Evolutionary conservation across 2,888 invertebrate species (phyloP).

Genomic region (Meiosimyza platycephala): DNA sequence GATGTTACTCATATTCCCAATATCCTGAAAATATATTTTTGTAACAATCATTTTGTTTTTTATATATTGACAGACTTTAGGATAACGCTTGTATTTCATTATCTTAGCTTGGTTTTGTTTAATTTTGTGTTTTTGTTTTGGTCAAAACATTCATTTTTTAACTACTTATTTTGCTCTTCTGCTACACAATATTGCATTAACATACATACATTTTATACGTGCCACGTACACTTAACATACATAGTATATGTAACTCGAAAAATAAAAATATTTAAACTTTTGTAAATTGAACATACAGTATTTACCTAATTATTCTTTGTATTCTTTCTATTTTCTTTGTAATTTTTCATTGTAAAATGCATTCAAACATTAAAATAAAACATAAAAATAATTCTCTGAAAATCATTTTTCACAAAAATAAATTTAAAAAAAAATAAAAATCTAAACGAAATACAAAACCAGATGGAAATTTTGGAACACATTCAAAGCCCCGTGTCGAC

Average conservation of each 20-base stretch:
- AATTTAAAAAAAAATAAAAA: background rate
- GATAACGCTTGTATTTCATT: no score
- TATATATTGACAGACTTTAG: no score
- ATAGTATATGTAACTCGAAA: background rate
- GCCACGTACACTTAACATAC: background rate
- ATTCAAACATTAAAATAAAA: conserved; percentile 32
- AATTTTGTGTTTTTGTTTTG: conserved; percentile 29
- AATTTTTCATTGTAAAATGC: conserved; percentile 32
- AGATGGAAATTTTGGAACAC: conserved; percentile 68
- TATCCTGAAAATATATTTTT: no score
- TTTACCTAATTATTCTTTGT: conserved; percentile 24
- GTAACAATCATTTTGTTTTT: no score
- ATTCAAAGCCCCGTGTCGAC: conserved; percentile 67
- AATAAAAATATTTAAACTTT: background rate
- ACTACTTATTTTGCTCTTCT: background rate
- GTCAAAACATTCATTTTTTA: background rate
- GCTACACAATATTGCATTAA: background rate
- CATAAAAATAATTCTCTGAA: background rate
- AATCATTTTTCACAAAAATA: no score
- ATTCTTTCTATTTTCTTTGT: conserved; percentile 35
- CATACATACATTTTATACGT: background rate
- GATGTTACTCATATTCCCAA: no score
- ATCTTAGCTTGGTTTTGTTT: background rate
- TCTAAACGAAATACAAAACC: conserved; percentile 25
- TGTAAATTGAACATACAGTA: background rate